phyloP scores from a whole-genome alignment of 2,888 invertebrate genomes.

The Diaprepes abbreviatus region DNA sequence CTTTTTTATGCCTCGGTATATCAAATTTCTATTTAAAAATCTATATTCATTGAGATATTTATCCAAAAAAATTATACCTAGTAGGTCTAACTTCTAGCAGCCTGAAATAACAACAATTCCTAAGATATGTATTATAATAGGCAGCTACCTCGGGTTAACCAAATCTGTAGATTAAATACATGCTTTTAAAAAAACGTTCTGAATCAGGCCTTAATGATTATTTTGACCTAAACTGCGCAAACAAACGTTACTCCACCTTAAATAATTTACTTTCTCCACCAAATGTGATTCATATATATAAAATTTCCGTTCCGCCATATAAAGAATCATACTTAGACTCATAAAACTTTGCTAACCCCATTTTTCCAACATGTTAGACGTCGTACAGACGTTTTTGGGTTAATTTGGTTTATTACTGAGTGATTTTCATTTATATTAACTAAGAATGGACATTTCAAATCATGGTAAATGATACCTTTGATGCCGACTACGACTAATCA shows the following conservation, averaged over 20 bases:
- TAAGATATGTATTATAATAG: no score
- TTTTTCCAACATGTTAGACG: conserved; percentile 3
- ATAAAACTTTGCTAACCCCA: conserved; percentile 12
- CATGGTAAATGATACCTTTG: not conserved
- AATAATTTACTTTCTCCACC: conserved; percentile 7
- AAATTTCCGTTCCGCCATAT: conserved; percentile 10
- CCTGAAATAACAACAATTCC: no score
- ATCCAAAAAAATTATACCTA: no score
- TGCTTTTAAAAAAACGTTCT: no score
- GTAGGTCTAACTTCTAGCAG: no score
- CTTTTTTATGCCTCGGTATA: no score
- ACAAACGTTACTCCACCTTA: not conserved
- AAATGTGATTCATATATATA: conserved; percentile 9
- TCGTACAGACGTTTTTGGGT: conserved; percentile 17
- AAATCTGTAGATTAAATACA: no score
- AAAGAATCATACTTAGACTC: not conserved
- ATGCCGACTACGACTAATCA: not conserved
- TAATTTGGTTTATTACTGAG: conserved; percentile 6
- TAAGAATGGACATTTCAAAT: not conserved
- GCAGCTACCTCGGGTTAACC: no score
- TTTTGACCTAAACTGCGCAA: not conserved
- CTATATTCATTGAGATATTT: no score
- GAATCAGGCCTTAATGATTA: not conserved
- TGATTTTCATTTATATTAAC: conserved; percentile 4
- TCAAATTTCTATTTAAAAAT: no score